Evolutionary conservation across 2,797 vertebrate species (phyloP), one percentile per base, ranked within the genome.

Genomic region (Aeoliscus strigatus): DNA sequence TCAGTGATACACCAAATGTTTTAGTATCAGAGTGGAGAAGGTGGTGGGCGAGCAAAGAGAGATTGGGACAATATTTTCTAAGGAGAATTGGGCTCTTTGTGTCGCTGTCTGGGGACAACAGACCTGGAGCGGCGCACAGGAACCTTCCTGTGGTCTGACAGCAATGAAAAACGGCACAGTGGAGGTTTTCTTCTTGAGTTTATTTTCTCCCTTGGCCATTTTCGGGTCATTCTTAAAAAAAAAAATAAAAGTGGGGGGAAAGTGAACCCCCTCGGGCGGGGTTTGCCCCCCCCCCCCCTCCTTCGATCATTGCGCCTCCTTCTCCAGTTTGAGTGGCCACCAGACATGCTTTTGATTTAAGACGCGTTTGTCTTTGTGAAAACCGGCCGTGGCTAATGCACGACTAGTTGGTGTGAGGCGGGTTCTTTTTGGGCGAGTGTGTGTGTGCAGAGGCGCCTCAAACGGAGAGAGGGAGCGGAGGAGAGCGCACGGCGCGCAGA

Each of bases 361-460:
- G 88, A 79, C 60, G 74, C 82, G 82, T 90, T 93, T 91, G 90
- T 90, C 83, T 89, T 81, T 82, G 51, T 82, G 85, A 84, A 88
- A 57, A 87, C 40, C 64, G 86, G 68, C 84, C 82, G 84, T 61
- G 26, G 84, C 80, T 78, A 34, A 60, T 77, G 62, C 57, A 65
- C 50, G 45, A 63, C 62, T 53, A 73, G 58, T 77, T 59, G 83
- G 85, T 75, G 82, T 58, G 81, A 87, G 86, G 88, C 66, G 86
- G 70, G 88, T 85, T 75, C 71, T 83, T 82, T 50, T 61, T n/a
- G 82, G 82, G 75, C 48, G 45, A 84, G 66, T 77, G 46, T 85
- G 84, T 81, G 85, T 69, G 87, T 82, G 60, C n/a, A n/a, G 37
- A 81, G 70, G 75, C 58, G 24, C 57, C 79, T 72, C 79, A 82